phyloP scores from a whole-genome alignment of 2,113 vertebrate species.

The Sminthopsis crassicaudata region DNA sequence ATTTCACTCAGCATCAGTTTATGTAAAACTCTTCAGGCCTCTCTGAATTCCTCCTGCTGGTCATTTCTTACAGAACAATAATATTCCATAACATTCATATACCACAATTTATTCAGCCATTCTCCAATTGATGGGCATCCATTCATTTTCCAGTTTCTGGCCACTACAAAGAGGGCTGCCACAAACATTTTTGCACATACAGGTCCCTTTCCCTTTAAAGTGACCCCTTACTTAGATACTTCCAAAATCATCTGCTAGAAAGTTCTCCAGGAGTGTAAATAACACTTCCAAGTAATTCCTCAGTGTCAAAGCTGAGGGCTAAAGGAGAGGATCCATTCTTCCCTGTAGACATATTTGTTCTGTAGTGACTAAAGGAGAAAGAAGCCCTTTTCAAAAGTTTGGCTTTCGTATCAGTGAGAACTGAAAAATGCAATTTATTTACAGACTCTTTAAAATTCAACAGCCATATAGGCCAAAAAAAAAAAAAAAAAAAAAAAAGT shows the following conservation, averaged over 20 bases:
- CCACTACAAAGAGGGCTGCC: no score
- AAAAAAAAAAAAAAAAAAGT: not conserved
- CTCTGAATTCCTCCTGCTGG: no score
- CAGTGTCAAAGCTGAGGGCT: no score
- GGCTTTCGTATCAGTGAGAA: not conserved
- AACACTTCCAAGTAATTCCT: not conserved
- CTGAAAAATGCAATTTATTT: not conserved
- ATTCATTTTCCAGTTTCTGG: no score
- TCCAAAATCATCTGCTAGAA: not conserved
- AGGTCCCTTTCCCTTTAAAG: no score
- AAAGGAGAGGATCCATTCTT: not conserved
- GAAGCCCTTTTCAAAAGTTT: conserved; percentile 23
- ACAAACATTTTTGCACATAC: no score
- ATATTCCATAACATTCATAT: no score
- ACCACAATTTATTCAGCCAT: no score
- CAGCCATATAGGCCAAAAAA: not conserved
- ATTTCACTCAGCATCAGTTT: no score
- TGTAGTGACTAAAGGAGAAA: not conserved
- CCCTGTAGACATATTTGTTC: not conserved
- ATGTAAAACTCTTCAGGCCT: no score
- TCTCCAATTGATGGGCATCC: no score
- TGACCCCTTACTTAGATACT: not conserved
- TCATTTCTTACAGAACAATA: no score
- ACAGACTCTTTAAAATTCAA: not conserved
- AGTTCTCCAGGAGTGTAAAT: not conserved